Conservation (phyloP, 1,140 invertebrate species). For the Hylaeus anthracinus region DNA sequence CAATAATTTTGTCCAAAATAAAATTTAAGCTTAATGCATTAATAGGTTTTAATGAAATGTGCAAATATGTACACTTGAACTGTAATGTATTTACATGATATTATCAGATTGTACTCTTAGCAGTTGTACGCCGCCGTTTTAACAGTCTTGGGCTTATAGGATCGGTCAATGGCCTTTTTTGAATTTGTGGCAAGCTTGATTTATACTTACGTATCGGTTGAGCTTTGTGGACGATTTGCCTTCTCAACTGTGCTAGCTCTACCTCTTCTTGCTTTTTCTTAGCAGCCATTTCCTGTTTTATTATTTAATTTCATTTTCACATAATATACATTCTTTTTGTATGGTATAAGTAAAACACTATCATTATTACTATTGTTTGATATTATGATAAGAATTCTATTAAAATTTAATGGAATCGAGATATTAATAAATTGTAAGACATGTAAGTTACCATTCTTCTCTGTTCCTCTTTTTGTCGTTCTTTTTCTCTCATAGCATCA, state of each 20-base stretch:
- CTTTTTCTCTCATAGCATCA: conserved; percentile 22
- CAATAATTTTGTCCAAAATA: no score
- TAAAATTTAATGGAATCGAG: background rate
- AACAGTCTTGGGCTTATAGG: conserved; percentile 25
- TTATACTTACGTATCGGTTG: conserved; percentile 55
- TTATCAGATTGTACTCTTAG: background rate
- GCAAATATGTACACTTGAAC: no score
- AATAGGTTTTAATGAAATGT: no score
- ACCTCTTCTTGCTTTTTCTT: conserved; percentile 40
- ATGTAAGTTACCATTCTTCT: conserved; percentile 39
- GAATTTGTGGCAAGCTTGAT: background rate
- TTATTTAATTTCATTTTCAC: background rate
- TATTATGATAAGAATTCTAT: background rate
- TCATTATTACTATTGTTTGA: no score
- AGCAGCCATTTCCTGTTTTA: conserved; percentile 21
- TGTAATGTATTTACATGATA: no score
- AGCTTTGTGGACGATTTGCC: conserved; percentile 43
- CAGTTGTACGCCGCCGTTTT: conserved; percentile 52
- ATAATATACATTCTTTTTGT: background rate
- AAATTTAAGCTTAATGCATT: no score
- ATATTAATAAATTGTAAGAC: background rate
- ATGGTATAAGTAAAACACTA: background rate
- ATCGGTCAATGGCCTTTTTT: conserved; percentile 54
- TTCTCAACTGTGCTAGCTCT: conserved; percentile 42
- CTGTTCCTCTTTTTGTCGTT: conserved; percentile 18